Conservation (phyloP, 2,888 invertebrate species). For the Chrysopilus asiliformis region DNA sequence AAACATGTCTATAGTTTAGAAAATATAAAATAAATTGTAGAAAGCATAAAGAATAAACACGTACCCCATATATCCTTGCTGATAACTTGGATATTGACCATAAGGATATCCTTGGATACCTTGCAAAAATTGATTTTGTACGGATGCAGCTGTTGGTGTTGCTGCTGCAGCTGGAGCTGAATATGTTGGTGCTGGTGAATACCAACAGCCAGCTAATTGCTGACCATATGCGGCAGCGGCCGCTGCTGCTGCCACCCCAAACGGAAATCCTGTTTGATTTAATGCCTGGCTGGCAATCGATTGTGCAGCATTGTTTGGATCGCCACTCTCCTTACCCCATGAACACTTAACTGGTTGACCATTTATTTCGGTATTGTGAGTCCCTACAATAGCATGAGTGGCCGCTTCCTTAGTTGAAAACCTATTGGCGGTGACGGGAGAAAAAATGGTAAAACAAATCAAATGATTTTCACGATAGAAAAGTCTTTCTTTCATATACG, state of each 20-base stretch:
- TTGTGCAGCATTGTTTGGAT: conserved; percentile 77
- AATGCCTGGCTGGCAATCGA: conserved; percentile 47
- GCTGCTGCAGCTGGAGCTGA: conserved; percentile 42
- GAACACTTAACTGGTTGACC: conserved; percentile 96
- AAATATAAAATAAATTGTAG: conserved; percentile 5
- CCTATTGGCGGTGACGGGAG: no score
- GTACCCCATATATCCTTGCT: conserved; percentile 87
- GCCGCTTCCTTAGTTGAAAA: conserved; percentile 98
- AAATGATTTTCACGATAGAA: no score
- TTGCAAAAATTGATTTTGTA: conserved; percentile 74
- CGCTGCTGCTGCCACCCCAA: conserved; percentile 42
- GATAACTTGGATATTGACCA: conserved; percentile 79
- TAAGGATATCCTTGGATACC: conserved; percentile 78
- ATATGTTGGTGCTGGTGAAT: conserved; percentile 61
- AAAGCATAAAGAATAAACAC: no score
- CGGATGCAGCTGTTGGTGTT: conserved; percentile 56
- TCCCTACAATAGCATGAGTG: conserved; percentile 93
- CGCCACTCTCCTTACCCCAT: conserved; percentile 97
- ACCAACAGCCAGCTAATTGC: conserved; percentile 84
- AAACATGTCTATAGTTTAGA: no score
- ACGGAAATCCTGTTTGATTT: conserved; percentile 35
- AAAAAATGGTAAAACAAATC: no score
- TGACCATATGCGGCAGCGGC: conserved; percentile 54
- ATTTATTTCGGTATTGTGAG: conserved; percentile 93
- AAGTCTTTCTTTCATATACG: no score